Conservation (phyloP, 2,888 invertebrate species). For the Lepidocyrtinus sp. region DNA sequence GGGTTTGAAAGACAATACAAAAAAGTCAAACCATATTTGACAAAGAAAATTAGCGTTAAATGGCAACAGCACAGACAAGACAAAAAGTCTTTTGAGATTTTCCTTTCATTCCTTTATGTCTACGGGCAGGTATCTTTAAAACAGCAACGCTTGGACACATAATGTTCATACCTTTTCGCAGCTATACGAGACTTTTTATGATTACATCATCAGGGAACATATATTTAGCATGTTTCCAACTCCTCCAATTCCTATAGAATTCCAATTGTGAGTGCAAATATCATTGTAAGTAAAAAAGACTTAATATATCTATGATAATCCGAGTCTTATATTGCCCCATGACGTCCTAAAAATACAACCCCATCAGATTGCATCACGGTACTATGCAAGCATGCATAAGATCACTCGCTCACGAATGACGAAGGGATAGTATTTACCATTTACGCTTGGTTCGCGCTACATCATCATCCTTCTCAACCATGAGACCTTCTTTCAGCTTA, state of each 20-base stretch:
- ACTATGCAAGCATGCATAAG: background rate
- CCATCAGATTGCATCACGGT: background rate
- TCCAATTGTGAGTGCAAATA: too few relatives aligned
- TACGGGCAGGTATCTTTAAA: too few relatives aligned
- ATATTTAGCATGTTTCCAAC: too few relatives aligned
- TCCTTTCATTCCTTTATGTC: too few relatives aligned
- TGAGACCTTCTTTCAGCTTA: background rate
- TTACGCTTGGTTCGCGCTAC: background rate
- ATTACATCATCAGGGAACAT: background rate
- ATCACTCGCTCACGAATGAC: background rate
- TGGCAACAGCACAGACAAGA: background rate
- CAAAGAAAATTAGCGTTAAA: background rate
- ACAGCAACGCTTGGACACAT: background rate
- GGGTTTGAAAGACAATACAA: background rate
- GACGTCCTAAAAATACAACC: too few relatives aligned
- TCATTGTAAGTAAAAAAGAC: too few relatives aligned
- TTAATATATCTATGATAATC: too few relatives aligned
- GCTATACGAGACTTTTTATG: background rate
- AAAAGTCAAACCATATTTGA: background rate
- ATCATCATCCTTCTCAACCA: background rate
- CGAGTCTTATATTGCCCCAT: too few relatives aligned
- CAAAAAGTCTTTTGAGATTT: background rate
- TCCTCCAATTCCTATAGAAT: too few relatives aligned
- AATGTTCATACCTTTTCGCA: background rate
- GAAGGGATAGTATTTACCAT: background rate